A percentile compares a stretch with the other conserved stretches of the same genome.
These are phyloP conservation scores for Henicopernis longicauda DNA, from an alignment of 2,113 vertebrate species.

Conservation along the genomic window DNA sequence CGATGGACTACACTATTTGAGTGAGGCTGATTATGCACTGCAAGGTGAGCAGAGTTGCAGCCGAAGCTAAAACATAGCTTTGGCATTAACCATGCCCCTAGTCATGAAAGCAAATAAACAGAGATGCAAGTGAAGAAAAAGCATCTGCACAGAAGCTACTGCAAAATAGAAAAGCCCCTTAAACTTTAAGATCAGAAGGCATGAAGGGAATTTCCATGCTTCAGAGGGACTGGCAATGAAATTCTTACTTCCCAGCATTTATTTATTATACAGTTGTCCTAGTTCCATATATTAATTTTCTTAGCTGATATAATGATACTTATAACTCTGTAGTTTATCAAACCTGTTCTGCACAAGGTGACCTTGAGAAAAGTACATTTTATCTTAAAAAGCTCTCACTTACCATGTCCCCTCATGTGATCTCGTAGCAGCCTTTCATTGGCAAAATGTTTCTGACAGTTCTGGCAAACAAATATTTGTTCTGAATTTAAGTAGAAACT, in stretches of 20 bases:
- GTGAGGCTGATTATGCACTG: not conserved
- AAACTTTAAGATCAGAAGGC: not conserved
- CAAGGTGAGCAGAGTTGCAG: not conserved
- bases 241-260: not conserved
- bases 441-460: conserved; percentile 74
- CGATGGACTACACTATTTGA: not conserved
- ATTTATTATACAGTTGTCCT: not conserved
- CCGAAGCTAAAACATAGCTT: not conserved
- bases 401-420: conserved; percentile 69
- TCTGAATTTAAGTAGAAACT: not conserved
- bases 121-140: not conserved
- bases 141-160: not conserved
- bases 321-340: not conserved
- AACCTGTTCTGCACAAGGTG: not conserved
- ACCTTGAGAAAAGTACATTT: not conserved
- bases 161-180: not conserved
- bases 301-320: not conserved
- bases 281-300: not conserved
- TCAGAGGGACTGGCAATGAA: not conserved
- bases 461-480: conserved; percentile 68
- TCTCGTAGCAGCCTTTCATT: conserved; percentile 73
- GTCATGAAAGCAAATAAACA: not conserved
- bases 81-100: not conserved
- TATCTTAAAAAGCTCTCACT: not conserved
- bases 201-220: not conserved